These are phyloP conservation scores for Helicoverpa zea DNA, from an alignment of 1,140 invertebrate genomes.

Conservation along the genomic window DNA sequence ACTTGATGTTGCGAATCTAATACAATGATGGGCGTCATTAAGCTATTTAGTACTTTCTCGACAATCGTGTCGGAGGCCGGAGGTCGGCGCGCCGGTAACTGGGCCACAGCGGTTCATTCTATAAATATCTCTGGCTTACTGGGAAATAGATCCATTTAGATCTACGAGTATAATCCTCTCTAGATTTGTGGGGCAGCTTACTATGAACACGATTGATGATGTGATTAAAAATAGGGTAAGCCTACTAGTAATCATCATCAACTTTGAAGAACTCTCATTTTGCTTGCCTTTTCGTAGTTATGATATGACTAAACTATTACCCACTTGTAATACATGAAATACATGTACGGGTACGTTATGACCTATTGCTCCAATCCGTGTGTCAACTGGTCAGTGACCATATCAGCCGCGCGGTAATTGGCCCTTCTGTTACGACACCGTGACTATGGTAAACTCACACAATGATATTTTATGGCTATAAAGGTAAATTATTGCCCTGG, in stretches of 20 bases:
- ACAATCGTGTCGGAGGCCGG: conserved; percentile 26
- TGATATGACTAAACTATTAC: too few relatives aligned
- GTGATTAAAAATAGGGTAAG: too few relatives aligned
- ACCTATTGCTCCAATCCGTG: conserved; percentile 5
- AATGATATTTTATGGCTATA: conserved; percentile 26
- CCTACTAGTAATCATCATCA: too few relatives aligned
- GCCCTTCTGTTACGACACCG: conserved; percentile 21
- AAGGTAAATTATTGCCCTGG: conserved; percentile 22
- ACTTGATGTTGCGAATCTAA: conserved; percentile 23
- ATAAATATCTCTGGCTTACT: neutral
- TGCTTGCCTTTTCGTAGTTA: too few relatives aligned
- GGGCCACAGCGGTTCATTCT: conserved; percentile 11
- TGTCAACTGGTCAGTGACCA: neutral
- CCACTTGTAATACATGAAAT: too few relatives aligned
- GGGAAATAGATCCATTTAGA: neutral
- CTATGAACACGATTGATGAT: too few relatives aligned
- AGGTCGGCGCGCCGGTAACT: conserved; percentile 20
- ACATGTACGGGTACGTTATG: neutral
- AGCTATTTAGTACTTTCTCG: conserved; percentile 17
- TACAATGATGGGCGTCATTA: conserved; percentile 33
- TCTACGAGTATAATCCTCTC: too few relatives aligned
- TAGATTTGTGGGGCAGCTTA: too few relatives aligned
- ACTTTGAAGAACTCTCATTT: too few relatives aligned
- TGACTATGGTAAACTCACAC: neutral
- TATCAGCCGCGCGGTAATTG: neutral